A percentile compares a stretch with the other conserved stretches of the same genome.
These are phyloP conservation scores for Lacerta agilis DNA, from an alignment of 2,797 vertebrate genomes.

Conservation along the genomic window DNA sequence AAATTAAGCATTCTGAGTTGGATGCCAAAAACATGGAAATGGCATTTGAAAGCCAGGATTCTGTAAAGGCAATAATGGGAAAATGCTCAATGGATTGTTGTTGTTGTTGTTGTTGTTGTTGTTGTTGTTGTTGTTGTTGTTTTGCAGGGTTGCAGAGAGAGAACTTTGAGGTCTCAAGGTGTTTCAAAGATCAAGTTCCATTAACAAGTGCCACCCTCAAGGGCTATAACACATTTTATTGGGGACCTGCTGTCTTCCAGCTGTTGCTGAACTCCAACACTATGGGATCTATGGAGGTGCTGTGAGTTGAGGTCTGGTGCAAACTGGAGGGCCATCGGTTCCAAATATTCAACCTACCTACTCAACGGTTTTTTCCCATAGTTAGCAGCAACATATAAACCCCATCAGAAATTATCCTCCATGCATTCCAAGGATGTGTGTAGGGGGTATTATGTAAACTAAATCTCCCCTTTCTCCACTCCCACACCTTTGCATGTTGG, in stretches of 20 bases:
- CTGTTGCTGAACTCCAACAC: not conserved
- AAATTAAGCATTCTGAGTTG: conserved; percentile 40
- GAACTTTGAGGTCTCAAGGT: conserved; percentile 18
- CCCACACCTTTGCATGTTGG: too few relatives aligned
- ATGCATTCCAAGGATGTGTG: not conserved
- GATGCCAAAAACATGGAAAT: conserved; percentile 44
- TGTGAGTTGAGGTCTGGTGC: too few relatives aligned
- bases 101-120: too few relatives aligned
- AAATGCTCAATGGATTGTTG: not conserved
- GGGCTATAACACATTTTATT: not conserved
- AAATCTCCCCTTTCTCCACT: not conserved
- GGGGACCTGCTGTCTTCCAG: not conserved
- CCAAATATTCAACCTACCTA: too few relatives aligned
- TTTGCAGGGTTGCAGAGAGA: not conserved
- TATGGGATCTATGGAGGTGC: too few relatives aligned
- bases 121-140: too few relatives aligned
- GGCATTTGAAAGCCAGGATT: conserved; percentile 44
- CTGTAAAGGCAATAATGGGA: conserved; percentile 23
- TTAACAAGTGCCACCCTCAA: not conserved
- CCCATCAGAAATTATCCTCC: not conserved
- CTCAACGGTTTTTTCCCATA: too few relatives aligned
- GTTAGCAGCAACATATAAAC: not conserved
- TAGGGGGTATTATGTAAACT: not conserved
- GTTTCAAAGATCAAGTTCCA: not conserved
- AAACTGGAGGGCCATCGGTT: too few relatives aligned